Percentiles rank a stretch among this genome's conserved stretches.
These are phyloP conservation scores for Heterodera schachtii DNA, from an alignment of 1,140 invertebrate genomes.

Conservation along the genomic window DNA sequence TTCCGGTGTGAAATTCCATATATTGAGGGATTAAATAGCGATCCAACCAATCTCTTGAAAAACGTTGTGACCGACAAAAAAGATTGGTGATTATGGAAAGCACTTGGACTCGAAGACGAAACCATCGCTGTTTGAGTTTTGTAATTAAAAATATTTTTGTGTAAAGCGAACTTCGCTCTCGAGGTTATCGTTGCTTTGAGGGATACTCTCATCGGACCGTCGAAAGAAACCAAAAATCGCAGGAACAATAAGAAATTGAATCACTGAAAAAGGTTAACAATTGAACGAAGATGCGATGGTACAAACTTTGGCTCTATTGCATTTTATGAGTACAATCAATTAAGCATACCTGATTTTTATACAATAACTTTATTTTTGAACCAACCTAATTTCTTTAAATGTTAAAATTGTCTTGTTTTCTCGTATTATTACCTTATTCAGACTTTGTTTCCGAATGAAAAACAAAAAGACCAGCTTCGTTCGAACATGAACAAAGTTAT, in stretches of 20 bases:
- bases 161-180: neutral
- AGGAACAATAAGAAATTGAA: neutral
- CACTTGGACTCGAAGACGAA: neutral
- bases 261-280: neutral
- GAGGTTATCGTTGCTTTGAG: neutral
- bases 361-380: too few species aligned
- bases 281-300: neutral
- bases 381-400: too few species aligned
- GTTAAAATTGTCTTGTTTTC: too few species aligned
- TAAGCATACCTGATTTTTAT: too few species aligned
- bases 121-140: neutral
- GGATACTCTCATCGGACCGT: neutral
- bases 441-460: too few species aligned
- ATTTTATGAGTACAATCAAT: too few species aligned
- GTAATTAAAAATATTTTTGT: neutral
- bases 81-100: neutral
- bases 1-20: constrained; percentile 8
- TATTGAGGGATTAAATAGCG: constrained; percentile 11
- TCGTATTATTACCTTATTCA: too few species aligned
- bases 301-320: too few species aligned
- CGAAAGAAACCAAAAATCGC: neutral
- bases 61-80: neutral
- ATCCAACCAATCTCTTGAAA: constrained; percentile 13
- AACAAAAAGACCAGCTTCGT: too few species aligned
- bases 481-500: too few species aligned